Evolutionary conservation across 2,113 vertebrate species (phyloP).

Genomic region (Marmota flaviventris): DNA sequence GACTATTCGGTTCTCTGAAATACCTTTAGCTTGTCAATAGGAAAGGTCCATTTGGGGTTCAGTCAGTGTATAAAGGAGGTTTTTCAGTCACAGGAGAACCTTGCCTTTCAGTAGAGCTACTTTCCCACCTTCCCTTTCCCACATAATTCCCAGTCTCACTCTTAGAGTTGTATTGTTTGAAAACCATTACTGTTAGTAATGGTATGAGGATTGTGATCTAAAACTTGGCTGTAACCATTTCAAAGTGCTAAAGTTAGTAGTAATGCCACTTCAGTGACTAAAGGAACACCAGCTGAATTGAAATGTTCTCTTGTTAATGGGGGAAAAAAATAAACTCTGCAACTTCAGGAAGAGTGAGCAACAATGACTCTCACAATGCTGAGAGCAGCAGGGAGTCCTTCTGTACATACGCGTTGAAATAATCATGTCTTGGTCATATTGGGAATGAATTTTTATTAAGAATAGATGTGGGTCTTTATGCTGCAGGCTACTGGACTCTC

Average conservation of each 20-base stretch:
- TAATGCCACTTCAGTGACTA: constrained; percentile 71
- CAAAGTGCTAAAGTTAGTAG: constrained; percentile 76
- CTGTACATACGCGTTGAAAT: constrained; percentile 56
- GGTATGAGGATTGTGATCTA: constrained; percentile 67
- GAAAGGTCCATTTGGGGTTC: constrained; percentile 50
- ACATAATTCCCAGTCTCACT: constrained; percentile 62
- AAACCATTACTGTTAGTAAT: constrained; percentile 74
- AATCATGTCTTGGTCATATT: constrained; percentile 74
- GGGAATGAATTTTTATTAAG: constrained; percentile 68
- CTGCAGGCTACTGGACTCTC: constrained; percentile 59
- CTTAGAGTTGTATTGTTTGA: constrained; percentile 67
- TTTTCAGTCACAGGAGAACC: constrained; percentile 60
- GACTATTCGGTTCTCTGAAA: constrained; percentile 62
- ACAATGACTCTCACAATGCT: constrained; percentile 69
- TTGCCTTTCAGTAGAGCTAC: constrained; percentile 52
- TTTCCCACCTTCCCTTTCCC: constrained; percentile 61
- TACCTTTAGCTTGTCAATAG: constrained; percentile 71
- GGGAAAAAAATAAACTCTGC: constrained; percentile 59
- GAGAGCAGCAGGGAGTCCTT: constrained; percentile 74
- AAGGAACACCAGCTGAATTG: constrained; percentile 82
- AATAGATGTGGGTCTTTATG: constrained; percentile 66
- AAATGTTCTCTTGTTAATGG: constrained; percentile 83
- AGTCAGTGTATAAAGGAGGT: constrained; percentile 40
- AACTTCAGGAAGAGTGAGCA: constrained; percentile 69
- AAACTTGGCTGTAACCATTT: constrained; percentile 80